Base-by-base conservation (phyloP, 2,888 invertebrate species). In the Ctenicera cuprea region DNA sequence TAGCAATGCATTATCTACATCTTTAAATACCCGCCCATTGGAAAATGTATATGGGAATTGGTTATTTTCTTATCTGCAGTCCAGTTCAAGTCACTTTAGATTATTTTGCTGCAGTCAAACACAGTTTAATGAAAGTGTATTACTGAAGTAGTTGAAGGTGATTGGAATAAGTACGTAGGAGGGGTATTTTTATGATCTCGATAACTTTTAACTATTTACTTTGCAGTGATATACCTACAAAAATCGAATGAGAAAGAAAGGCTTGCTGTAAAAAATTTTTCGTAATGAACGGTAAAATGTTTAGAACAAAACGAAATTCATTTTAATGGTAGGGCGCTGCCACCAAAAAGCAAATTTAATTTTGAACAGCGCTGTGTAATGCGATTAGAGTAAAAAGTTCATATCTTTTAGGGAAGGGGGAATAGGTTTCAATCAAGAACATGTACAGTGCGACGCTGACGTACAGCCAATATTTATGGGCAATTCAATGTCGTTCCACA, bases 391-490 rank as follows among this genome's bases (percentile, higher is more conserved):
- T 59, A 33, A 67, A 73, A 73, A 68, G 68, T 73, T 68, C 67
- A 61, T 71, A 72, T 67, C 73, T 73, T 64, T 59, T 61, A 37
- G 69, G 70, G 75, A 61, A 38, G 71, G 67, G 70, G 76, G 75
- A 79, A 80, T 81, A 77, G 82, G 80, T 82, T 83, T 83, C 83
- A 83, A 83, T 84, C 84, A 83, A 79, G 77, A 83, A 83, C 82
- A 78, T 77, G 80, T 80, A 78, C 79, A 81, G 83, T 82, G 82
- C 84, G 83, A 84, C 84, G 85, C 85, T 86, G 86, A 86, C 86
- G 85, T 85, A 85, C 83, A 82, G 85, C 82, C 83, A 85, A 86
- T 87, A 87, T 87, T 87, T 87, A 87, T 86, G 87, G 86, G 85
- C 86, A 86, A 86, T 87, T 87, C 85, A 82, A 84, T 85, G 86